Percentiles rank a stretch among this genome's conserved stretches.
phyloP scores from a whole-genome alignment of 2,888 invertebrate species.

The Dyspetes luteomarginatus region DNA sequence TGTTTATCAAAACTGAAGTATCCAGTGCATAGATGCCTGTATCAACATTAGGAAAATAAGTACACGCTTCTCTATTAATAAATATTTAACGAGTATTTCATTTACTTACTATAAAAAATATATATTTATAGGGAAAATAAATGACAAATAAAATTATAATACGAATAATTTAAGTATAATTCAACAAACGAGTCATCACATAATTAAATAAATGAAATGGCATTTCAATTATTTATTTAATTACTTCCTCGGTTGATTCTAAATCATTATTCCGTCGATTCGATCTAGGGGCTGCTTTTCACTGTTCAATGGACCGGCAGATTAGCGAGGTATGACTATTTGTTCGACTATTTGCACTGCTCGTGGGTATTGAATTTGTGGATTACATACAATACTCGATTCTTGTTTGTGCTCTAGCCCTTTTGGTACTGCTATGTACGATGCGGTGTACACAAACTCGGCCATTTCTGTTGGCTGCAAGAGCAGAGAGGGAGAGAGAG shows the following conservation, averaged over 20 bases:
- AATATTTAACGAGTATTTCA: no score
- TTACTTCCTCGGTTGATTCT: background rate
- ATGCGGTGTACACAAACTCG: constrained; percentile 7
- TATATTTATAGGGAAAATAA: background rate
- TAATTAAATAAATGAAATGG: background rate
- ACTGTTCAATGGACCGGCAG: constrained; percentile 21
- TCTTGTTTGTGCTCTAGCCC: background rate
- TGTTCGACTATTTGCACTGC: constrained; percentile 50
- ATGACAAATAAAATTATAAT: background rate
- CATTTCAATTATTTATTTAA: background rate
- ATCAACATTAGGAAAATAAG: no score
- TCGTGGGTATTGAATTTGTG: constrained; percentile 21
- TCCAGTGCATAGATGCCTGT: no score
- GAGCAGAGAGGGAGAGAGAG: background rate
- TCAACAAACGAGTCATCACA: no score
- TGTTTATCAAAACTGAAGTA: no score
- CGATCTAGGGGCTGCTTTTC: background rate
- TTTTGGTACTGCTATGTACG: constrained; percentile 7
- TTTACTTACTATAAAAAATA: no score
- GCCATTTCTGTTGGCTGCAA: constrained; percentile 19
- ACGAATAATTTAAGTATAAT: background rate
- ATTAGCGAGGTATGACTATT: constrained; percentile 50
- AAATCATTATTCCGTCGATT: background rate
- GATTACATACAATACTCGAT: constrained; percentile 27
- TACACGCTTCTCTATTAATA: no score